Conservation (phyloP, 2,888 invertebrate genomes). For the Leptarthrus brevirostris region DNA sequence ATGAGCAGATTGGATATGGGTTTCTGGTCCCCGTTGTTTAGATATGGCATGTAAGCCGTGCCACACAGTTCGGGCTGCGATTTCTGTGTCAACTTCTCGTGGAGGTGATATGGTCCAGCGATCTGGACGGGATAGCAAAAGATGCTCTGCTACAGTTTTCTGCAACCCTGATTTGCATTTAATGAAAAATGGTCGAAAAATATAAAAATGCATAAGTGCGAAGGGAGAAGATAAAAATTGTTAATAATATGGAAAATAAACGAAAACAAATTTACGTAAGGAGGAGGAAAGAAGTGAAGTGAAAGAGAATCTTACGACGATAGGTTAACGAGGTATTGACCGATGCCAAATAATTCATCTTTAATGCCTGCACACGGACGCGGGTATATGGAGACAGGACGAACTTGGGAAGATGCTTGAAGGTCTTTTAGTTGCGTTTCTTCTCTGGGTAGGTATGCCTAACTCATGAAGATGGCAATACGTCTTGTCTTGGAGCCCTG, state of each 20-base stretch:
- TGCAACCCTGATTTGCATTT: conserved; percentile 48
- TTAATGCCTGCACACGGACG: conserved; percentile 43
- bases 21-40: conserved; percentile 31
- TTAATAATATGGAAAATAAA: background rate
- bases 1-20: conserved; percentile 47
- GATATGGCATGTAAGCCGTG: conserved; percentile 9
- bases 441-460: background rate
- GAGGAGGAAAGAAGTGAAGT: no score
- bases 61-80: background rate
- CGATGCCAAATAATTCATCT: conserved; percentile 53
- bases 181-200: conserved; percentile 48
- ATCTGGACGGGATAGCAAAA: background rate
- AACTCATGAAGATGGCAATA: conserved; percentile 1
- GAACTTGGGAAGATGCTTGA: conserved; percentile 12
- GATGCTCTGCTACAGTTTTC: background rate
- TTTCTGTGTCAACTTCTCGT: conserved; percentile 26
- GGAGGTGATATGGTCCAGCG: conserved; percentile 24
- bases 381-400: conserved; percentile 40
- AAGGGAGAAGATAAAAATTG: conserved; percentile 8
- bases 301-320: no score
- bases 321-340: conserved; percentile 46
- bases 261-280: background rate
- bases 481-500: background rate
- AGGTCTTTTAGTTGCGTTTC: background rate
- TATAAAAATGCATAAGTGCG: conserved; percentile 36